phyloP scores from a whole-genome alignment of 2,888 invertebrate species.

The Oxycera nigricornis region DNA sequence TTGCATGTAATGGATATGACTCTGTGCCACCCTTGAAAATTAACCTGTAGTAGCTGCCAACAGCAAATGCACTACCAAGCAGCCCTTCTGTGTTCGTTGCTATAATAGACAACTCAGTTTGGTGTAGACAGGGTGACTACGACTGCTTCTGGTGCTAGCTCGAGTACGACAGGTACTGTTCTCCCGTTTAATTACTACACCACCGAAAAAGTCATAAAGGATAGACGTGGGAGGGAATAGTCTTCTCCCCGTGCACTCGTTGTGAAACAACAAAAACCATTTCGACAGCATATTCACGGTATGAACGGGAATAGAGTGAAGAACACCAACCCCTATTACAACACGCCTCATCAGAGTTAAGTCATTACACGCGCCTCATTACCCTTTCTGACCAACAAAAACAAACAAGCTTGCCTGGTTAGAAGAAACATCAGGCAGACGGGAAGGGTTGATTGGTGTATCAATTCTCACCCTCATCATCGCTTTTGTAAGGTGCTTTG shows the following conservation, averaged over 20 bases:
- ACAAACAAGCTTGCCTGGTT: slow-evolving; percentile 29
- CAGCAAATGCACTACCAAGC: neutral
- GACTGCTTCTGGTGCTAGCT: neutral
- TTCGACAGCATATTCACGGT: neutral
- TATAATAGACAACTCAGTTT: slow-evolving; percentile 30
- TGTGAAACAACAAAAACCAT: neutral
- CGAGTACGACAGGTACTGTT: neutral
- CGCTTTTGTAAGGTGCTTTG: slow-evolving; percentile 2
- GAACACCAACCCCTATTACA: slow-evolving; percentile 2
- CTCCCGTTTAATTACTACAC: slow-evolving; percentile 28
- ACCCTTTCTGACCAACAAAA: slow-evolving; percentile 37
- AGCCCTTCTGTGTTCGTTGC: slow-evolving; percentile 3
- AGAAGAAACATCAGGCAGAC: neutral
- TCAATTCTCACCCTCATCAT: slow-evolving; percentile 19
- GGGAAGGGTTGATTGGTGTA: slow-evolving; percentile 17
- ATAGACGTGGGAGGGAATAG: neutral
- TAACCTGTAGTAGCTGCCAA: neutral
- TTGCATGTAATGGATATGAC: slow-evolving; percentile 32
- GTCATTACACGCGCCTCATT: slow-evolving; percentile 40
- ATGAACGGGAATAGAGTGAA: neutral
- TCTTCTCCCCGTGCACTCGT: neutral
- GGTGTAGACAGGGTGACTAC: slow-evolving; percentile 3
- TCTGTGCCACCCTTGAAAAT: slow-evolving; percentile 25
- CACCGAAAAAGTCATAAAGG: slow-evolving; percentile 12
- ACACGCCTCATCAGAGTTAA: slow-evolving; percentile 26